Base-by-base conservation (phyloP, 2,797 vertebrate genomes). In the Melanotaenia nigrans region DNA sequence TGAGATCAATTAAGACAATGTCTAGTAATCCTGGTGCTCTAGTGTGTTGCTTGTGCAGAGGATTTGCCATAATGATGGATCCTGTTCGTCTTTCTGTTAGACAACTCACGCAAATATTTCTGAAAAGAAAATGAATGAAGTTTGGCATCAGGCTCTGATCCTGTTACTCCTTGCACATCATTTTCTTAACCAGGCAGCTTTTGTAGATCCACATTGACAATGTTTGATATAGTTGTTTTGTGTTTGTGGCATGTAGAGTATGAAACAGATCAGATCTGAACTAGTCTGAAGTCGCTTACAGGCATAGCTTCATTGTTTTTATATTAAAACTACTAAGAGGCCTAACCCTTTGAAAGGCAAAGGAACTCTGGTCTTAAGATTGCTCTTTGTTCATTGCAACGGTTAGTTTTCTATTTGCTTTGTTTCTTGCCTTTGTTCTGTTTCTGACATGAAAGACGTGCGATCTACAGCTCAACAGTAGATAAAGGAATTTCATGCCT, bases 1-100 rank as follows among this genome's bases (percentile, higher is more conserved):
- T 89, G 75, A 92, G 87, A 92, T 92, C 79, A 92, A 92, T 94
- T 92, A 91, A 91, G 91, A 89, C 84, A 88, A 87, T 65, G 80
- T 61, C 63, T 79, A 74, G 75, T 92, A 92, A 91, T 89, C 89
- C 85, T 84, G 67, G 22, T 75, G 80, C 75, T 80, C 75, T 45
- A 56, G 66, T 45, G 65, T 58, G 62, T 61, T 83, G 63, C 53
- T 71, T 78, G 54, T 67, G 65, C 60, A 72, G 75, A 79, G 59
- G 84, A 87, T 78, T 76, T 80, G 65, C 69, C 78, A 20, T 36
- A 57, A 77, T 74, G 68, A 54, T 38, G 72, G 74, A 71, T 78
- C 61, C 64, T 65, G 75, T 65, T 90, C 85, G 85, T 87, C 82
- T 47, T 47, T 47, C 42, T 20, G 42, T 47, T 47, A 47, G 42